Base-by-base conservation (phyloP, 2,113 vertebrate genomes). In the Chlamydotis undulata region DNA sequence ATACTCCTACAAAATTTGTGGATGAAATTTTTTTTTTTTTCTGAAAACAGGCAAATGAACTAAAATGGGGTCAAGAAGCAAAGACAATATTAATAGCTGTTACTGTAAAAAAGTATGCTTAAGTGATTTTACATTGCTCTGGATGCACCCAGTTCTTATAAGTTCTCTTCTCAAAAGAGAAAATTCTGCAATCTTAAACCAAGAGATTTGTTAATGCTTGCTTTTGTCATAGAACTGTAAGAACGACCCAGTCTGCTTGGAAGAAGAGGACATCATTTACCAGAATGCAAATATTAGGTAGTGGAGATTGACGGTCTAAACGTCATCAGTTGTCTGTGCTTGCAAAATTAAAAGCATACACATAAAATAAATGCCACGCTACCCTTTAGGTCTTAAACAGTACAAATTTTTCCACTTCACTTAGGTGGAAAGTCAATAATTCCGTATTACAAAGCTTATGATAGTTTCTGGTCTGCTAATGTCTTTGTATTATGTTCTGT, bases 401-500 rank as follows among this genome's bases (percentile, higher is more conserved):
- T 65, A 57, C 19, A 50, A 8, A 4, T 8, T 78, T 7, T 56
- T 86, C 15, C 14, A 7, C 33, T 28, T 60, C 10, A 39, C 4
- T 79, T 49, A 47, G 28, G 33, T 16, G 25, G 17, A 41, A 47
- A 55, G 64, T 77, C 12, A 57, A 6, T 68, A 88, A 15, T 67
- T 85, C 52, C 60, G 10, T 60, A 5, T 52, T 52, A 11, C 5
- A 16, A 70, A 67, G 19, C 19, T 76, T 81, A 9, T 14, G 5
- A 9, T 69, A 37, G 19, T 56, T 85, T 89, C 68, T 91, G 39
- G 7, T 92, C 70, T 92, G 45, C 17, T 63, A 22, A 83, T 81
- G 12, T 41, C 67, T 91, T 57, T 96, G 6, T 97, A 10, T 90
- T 97, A 3, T 96, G 6, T 98, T 89, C 75, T 84, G 23, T 93